Conservation (phyloP, 2,113 vertebrate genomes). For the Clarias gariepinus region DNA sequence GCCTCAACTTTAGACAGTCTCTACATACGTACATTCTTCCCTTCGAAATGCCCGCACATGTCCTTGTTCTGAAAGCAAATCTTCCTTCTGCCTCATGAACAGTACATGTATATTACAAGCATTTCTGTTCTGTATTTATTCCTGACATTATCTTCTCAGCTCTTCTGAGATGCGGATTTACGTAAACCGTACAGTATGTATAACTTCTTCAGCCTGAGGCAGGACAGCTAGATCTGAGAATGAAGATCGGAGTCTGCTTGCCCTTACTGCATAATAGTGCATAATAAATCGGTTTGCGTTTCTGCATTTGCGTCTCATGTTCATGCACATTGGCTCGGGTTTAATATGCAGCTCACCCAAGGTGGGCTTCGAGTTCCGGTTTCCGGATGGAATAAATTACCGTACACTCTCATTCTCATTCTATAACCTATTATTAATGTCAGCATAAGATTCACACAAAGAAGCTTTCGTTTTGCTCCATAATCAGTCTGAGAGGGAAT, state of each 20-base stretch:
- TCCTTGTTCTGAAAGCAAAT: not conserved
- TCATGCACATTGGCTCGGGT: conserved; percentile 1
- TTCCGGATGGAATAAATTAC: conserved; percentile 22
- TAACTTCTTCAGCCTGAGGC: not conserved
- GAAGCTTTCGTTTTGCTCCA: not conserved
- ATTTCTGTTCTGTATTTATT: not conserved
- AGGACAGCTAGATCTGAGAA: not conserved
- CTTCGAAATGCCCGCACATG: not conserved
- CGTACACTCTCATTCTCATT: not conserved
- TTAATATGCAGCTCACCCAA: conserved; percentile 31
- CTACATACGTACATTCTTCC: not conserved
- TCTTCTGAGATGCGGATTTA: not conserved
- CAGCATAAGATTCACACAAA: not conserved
- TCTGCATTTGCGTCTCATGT: conserved; percentile 7
- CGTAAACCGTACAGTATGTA: not conserved
- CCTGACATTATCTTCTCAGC: not conserved
- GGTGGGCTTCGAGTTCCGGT: conserved; percentile 25
- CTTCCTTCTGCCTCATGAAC: not conserved
- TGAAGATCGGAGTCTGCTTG: not conserved
- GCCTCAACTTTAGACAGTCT: not conserved
- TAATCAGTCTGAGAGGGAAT: not conserved
- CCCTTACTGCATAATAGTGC: conserved; percentile 25
- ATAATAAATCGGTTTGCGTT: not conserved
- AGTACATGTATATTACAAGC: not conserved
- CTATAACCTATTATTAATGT: conserved; percentile 27